A percentile compares a stretch with the other conserved stretches of the same genome.
phyloP scores from a whole-genome alignment of 2,888 invertebrate genomes.

The Diarsia dahlii region DNA sequence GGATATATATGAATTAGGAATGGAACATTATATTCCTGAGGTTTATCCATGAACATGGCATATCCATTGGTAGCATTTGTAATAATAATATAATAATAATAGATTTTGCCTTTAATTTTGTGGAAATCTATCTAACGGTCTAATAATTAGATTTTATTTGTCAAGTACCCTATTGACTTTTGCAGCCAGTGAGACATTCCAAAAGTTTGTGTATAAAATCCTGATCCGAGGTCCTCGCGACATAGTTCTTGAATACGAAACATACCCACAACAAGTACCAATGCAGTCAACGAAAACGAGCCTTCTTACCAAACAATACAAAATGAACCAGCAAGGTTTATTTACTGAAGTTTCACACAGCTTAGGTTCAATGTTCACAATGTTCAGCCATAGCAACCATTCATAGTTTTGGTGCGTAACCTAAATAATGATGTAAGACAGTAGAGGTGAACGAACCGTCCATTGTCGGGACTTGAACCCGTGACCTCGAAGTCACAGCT shows the following conservation, averaged over 20 bases:
- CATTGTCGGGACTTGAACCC: conserved; percentile 75
- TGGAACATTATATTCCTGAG: neutral
- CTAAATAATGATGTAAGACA: conserved; percentile 75
- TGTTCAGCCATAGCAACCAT: conserved; percentile 57
- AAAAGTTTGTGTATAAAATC: neutral
- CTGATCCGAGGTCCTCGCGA: neutral
- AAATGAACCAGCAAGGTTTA: conserved; percentile 9
- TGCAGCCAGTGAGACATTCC: neutral
- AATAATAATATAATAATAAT: too few relatives aligned
- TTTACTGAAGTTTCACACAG: conserved; percentile 21
- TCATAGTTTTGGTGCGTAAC: conserved; percentile 69
- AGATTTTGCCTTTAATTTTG: too few relatives aligned
- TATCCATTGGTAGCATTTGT: neutral
- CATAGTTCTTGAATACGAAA: neutral
- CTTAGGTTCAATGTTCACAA: conserved; percentile 45
- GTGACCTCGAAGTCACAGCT: conserved; percentile 78
- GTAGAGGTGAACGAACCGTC: conserved; percentile 72
- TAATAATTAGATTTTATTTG: too few relatives aligned
- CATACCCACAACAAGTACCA: neutral
- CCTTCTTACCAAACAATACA: conserved; percentile 3
- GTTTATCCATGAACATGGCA: neutral
- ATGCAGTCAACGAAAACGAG: neutral
- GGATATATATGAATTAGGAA: neutral
- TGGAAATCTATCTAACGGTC: too few relatives aligned
- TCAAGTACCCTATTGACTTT: too few relatives aligned